phyloP scores from a whole-genome alignment of 2,888 invertebrate genomes.

The Drosophila meridiana region DNA sequence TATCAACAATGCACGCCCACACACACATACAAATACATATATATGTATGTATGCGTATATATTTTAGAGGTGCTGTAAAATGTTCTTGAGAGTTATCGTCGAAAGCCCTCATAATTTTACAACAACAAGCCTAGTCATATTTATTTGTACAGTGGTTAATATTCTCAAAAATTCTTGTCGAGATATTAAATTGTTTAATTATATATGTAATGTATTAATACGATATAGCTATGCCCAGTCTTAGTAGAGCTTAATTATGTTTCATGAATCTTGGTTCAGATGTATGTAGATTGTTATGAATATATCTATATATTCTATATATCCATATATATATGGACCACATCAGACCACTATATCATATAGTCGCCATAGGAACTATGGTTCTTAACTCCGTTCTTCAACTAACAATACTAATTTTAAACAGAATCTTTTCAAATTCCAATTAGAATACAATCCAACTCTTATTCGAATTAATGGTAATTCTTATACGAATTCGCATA shows the following conservation, averaged over 20 bases:
- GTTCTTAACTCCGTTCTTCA: not conserved
- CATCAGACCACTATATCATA: not conserved
- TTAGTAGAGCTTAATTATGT: not conserved
- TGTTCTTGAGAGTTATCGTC: not conserved
- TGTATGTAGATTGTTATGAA: not conserved
- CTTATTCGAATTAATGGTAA: not conserved
- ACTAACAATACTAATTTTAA: not conserved
- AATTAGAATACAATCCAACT: not conserved
- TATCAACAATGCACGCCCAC: constrained; percentile 15
- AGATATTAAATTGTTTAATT: not conserved
- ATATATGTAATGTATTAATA: not conserved
- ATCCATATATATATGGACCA: not conserved
- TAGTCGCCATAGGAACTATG: not conserved
- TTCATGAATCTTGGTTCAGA: not conserved
- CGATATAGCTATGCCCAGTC: not conserved
- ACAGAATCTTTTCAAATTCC: not conserved
- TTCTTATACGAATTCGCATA: not conserved
- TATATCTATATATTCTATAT: no score
- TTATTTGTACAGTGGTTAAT: not conserved
- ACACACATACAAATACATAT: no score
- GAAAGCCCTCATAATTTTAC: not conserved
- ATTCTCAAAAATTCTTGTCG: not conserved
- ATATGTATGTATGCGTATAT: not conserved
- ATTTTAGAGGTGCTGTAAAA: constrained; percentile 6
- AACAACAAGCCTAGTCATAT: not conserved